Percentiles rank a stretch among this genome's conserved stretches.
These are phyloP conservation scores for Catagonus wagneri DNA, from an alignment of 2,113 vertebrate genomes.

Conservation along the genomic window DNA sequence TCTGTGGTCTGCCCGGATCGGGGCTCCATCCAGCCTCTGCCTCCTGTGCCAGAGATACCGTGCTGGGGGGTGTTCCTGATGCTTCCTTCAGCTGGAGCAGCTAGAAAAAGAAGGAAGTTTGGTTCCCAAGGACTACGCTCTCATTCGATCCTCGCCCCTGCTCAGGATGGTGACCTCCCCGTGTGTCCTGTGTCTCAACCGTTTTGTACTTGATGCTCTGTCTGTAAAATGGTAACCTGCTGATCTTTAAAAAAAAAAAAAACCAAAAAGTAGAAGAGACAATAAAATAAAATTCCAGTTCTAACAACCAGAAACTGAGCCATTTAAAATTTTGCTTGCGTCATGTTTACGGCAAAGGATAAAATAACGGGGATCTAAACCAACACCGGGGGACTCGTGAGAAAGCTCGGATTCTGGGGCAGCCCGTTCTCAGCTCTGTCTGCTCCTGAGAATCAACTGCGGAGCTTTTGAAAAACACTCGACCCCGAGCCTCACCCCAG, in stretches of 20 bases:
- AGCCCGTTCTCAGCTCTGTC: neutral
- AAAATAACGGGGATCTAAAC: slow-evolving; percentile 62
- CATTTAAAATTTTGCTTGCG: slow-evolving; percentile 61
- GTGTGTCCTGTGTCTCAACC: neutral
- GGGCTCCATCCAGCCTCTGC: neutral
- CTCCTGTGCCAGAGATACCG: neutral
- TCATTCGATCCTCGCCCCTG: neutral
- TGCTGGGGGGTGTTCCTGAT: neutral
- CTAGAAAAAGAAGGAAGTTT: neutral
- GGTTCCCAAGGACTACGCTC: neutral
- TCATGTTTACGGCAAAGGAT: slow-evolving; percentile 70
- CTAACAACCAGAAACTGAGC: slow-evolving; percentile 49
- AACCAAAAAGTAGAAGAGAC: neutral
- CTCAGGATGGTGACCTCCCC: neutral
- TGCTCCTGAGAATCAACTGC: neutral
- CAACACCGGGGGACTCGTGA: slow-evolving; percentile 50
- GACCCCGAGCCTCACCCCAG: slow-evolving; percentile 24
- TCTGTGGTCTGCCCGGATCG: neutral
- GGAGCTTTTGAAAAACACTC: slow-evolving; percentile 54
- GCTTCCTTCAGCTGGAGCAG: neutral
- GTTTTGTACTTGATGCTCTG: slow-evolving; percentile 3
- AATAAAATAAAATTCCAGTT: slow-evolving; percentile 50
- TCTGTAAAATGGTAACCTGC: slow-evolving; percentile 48
- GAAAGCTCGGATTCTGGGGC: slow-evolving; percentile 52
- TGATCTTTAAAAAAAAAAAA: neutral